Evolutionary conservation across 1,140 invertebrate species (phyloP), one percentile per base, ranked within the genome.

Genomic region (Drosophila ogumai): DNA sequence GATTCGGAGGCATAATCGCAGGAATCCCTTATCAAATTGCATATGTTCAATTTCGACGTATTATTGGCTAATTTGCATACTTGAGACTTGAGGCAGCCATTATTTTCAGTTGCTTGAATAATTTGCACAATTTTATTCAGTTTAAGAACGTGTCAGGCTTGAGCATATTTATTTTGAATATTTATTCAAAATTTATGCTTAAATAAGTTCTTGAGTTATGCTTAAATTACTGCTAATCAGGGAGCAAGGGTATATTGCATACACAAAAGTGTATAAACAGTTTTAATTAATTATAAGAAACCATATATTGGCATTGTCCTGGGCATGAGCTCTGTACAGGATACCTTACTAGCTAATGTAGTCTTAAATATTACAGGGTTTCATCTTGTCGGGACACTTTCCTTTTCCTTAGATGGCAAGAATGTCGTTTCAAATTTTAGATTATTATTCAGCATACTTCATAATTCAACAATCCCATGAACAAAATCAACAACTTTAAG

Each of bases 31-130:
- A 55, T 32, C 15, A 34, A 57, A 71, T 72, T 72, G 56, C 44
- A 68, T 25, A 67, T 68, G 34, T 65, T 52, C 13, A 59, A 65
- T 65, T 74, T 49, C 15, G 9, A 34, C 17, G 32, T 40, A 74
- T 79, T 73, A 64, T 47, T 61, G 47, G 41, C 19, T 56, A 44
- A 86, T 82, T 87, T 77, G 75, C 79, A 87, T 88, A 47, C 52
- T 55, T 28, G 25, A 28, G 34, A 58, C 74, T 76, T 25, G 6
- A 68, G 56, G 74, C 47, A 54, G 36, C 46, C 22, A 63, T 56
- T 52, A 56, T 17, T 36, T 31, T 38, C n/a, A 38, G 17, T 17
- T 41, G 15, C 32, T 49, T 38, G 43, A 65, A 61, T 65, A 25
- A 75, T 68, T 63, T 68, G n/a, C 43, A 65, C 59, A 65, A 56